A percentile compares a stretch with the other conserved stretches of the same genome.
Conservation (phyloP, 2,113 vertebrate genomes). For the Zapus hudsonius region DNA sequence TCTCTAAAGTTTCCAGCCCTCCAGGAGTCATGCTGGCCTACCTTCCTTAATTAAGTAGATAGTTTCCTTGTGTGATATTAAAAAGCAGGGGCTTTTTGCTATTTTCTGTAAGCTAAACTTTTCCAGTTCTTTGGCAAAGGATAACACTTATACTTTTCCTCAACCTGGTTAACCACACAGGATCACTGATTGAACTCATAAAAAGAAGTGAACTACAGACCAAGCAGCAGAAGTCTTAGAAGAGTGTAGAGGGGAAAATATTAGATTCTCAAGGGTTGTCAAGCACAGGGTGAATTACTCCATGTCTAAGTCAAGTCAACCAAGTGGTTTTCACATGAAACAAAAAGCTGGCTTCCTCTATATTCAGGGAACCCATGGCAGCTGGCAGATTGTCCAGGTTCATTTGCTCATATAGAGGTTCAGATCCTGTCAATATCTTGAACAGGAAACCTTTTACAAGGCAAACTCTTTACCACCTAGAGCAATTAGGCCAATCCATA, state of each 20-base stretch:
- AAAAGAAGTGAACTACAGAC: slow-evolving; percentile 11
- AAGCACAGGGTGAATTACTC: background rate
- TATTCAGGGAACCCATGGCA: background rate
- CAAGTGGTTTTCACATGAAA: background rate
- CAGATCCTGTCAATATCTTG: background rate
- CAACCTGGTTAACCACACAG: slow-evolving; percentile 40
- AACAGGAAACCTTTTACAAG: background rate
- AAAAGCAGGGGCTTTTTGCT: background rate
- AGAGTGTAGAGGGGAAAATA: background rate
- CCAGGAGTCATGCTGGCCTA: background rate
- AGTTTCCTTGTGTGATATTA: background rate
- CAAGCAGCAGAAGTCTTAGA: background rate
- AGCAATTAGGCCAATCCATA: background rate
- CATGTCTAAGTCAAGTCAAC: background rate
- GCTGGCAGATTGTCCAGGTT: background rate
- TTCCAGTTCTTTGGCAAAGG: slow-evolving; percentile 17
- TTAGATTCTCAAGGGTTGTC: background rate
- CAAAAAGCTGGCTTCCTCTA: slow-evolving; percentile 7
- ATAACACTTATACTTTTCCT: background rate
- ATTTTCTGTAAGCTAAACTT: slow-evolving; percentile 5
- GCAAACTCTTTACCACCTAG: background rate
- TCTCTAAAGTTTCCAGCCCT: background rate
- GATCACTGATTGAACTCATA: background rate
- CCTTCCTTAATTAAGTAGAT: background rate
- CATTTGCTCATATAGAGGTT: background rate